Evolutionary conservation across 2,113 vertebrate species (phyloP).

Genomic region (Acrocephalus arundinaceus): DNA sequence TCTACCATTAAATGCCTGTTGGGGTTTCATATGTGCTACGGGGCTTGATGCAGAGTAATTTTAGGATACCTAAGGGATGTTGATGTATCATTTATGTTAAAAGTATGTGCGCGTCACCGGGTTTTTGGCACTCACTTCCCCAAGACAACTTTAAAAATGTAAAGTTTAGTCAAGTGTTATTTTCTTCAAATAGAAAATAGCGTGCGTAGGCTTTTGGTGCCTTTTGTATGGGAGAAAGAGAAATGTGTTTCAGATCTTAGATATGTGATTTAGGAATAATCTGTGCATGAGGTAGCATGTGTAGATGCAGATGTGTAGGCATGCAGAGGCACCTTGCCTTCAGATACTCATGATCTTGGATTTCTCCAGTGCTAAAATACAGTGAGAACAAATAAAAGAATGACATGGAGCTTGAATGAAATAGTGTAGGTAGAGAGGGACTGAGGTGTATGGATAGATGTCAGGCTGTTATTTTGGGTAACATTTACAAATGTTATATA

Average conservation of each 20-base stretch:
- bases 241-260: background rate
- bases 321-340: background rate
- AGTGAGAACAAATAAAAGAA: background rate
- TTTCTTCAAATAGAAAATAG: constrained; percentile 14
- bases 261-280: background rate
- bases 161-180: constrained; percentile 10
- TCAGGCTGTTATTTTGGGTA: background rate
- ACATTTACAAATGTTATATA: background rate
- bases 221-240: background rate
- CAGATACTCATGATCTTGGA: background rate
- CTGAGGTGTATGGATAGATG: background rate
- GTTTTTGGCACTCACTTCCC: background rate
- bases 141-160: background rate
- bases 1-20: background rate
- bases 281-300: background rate
- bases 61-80: background rate
- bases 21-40: background rate
- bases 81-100: background rate
- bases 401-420: background rate
- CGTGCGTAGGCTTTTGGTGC: background rate
- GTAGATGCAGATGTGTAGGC: background rate
- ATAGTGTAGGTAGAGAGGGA: background rate
- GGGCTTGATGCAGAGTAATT: background rate
- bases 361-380: background rate
- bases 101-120: background rate